Conservation (phyloP, 2,113 vertebrate genomes). For the Daboia siamensis region DNA sequence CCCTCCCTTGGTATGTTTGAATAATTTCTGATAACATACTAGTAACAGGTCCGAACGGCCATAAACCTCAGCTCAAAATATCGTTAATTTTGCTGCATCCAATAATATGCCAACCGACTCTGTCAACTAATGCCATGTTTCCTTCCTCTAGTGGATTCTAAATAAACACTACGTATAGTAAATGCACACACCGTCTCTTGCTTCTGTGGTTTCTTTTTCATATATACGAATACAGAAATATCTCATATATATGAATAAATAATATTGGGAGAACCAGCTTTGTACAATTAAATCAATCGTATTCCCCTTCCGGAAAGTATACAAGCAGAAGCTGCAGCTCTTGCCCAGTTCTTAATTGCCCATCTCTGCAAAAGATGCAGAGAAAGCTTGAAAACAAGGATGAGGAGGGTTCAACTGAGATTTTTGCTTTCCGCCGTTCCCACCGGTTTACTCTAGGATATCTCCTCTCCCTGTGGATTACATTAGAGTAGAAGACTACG, state of each 20-base stretch:
- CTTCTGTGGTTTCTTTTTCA: slow-evolving; percentile 23
- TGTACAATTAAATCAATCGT: not conserved
- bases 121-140: slow-evolving; percentile 46
- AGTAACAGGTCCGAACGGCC: slow-evolving; percentile 45
- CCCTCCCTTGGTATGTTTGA: slow-evolving; percentile 11
- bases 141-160: slow-evolving; percentile 30
- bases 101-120: slow-evolving; percentile 34
- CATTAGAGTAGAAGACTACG: not conserved
- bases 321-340: slow-evolving; percentile 33
- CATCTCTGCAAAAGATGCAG: not conserved
- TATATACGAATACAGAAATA: not conserved
- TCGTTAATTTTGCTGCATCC: slow-evolving; percentile 51
- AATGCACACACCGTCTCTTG: slow-evolving; percentile 47
- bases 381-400: not conserved
- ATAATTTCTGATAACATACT: slow-evolving; percentile 1
- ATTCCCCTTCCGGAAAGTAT: slow-evolving; percentile 30
- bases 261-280: slow-evolving; percentile 27
- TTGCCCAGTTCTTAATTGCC: not conserved
- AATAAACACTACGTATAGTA: slow-evolving; percentile 13
- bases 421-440: not conserved
- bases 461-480: not conserved
- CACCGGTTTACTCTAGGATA: not conserved
- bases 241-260: slow-evolving; percentile 51
- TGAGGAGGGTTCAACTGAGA: not conserved
- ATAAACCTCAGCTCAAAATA: slow-evolving; percentile 43